Evolutionary conservation across 2,888 invertebrate species (phyloP).

Genomic region (Escarpia spicata): DNA sequence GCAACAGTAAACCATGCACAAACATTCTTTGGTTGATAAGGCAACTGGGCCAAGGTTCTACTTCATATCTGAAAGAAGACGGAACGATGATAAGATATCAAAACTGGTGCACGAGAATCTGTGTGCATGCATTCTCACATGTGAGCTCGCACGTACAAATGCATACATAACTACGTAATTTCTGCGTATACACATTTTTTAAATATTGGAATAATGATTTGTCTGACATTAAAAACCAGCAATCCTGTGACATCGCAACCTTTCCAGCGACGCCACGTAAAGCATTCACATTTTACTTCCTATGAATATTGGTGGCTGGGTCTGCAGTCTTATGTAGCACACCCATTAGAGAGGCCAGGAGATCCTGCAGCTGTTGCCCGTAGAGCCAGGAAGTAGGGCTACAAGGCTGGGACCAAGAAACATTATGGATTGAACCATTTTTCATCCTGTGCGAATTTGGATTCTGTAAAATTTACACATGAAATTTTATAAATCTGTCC

Average conservation of each 20-base stretch:
- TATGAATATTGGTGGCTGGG: neutral
- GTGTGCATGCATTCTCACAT: no score
- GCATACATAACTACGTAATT: no score
- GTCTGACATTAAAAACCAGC: neutral
- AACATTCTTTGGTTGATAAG: no score
- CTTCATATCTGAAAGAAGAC: no score
- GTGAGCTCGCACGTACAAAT: no score
- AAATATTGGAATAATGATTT: neutral
- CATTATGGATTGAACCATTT: neutral
- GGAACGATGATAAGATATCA: no score
- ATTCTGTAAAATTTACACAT: neutral
- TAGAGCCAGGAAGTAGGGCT: neutral
- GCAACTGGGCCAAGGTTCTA: no score
- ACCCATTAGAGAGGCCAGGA: neutral
- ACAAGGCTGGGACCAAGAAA: neutral
- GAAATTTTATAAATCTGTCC: neutral
- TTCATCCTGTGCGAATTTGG: neutral
- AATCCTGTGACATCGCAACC: neutral
- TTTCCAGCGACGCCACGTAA: neutral
- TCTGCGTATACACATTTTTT: neutral
- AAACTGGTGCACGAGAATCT: no score
- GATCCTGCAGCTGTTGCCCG: neutral
- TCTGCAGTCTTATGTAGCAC: neutral
- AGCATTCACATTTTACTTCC: neutral
- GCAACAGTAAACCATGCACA: no score